Evolutionary conservation across 2,797 vertebrate species (phyloP).

Genomic region (Odontamblyopus rebecca): DNA sequence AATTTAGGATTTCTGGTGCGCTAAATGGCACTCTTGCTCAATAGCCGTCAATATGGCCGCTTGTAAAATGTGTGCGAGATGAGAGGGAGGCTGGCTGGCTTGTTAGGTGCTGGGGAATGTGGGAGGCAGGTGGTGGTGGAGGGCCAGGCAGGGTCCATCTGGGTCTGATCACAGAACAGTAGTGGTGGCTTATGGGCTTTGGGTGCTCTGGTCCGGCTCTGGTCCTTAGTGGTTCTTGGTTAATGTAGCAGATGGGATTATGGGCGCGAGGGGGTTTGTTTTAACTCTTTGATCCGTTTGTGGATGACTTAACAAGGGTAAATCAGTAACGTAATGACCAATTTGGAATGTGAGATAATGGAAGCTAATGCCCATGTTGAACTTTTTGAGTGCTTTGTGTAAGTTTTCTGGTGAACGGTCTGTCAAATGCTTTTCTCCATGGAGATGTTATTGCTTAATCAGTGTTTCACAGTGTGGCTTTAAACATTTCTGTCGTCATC

Average conservation of each 20-base stretch:
- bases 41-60: constrained; percentile 74
- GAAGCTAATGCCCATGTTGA: neutral
- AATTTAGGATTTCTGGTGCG: constrained; percentile 78
- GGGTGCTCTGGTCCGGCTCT: constrained; percentile 54
- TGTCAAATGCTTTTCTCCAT: no score
- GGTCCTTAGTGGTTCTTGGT: constrained; percentile 54
- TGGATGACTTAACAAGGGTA: neutral
- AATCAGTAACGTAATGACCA: neutral
- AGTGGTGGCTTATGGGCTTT: constrained; percentile 72
- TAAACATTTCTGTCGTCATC: no score
- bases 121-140: constrained; percentile 74
- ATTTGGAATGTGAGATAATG: neutral
- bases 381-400: neutral
- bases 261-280: constrained; percentile 3
- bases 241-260: constrained; percentile 22
- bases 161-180: constrained; percentile 82
- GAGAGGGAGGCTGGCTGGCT: constrained; percentile 64
- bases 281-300: constrained; percentile 17
- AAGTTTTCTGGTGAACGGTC: no score
- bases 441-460: no score
- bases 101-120: constrained; percentile 71
- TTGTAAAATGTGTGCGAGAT: constrained; percentile 74
- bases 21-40: constrained; percentile 73
- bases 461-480: no score
- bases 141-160: constrained; percentile 75